Base-by-base conservation (phyloP, 2,797 vertebrate species). In the Gila robusta region DNA sequence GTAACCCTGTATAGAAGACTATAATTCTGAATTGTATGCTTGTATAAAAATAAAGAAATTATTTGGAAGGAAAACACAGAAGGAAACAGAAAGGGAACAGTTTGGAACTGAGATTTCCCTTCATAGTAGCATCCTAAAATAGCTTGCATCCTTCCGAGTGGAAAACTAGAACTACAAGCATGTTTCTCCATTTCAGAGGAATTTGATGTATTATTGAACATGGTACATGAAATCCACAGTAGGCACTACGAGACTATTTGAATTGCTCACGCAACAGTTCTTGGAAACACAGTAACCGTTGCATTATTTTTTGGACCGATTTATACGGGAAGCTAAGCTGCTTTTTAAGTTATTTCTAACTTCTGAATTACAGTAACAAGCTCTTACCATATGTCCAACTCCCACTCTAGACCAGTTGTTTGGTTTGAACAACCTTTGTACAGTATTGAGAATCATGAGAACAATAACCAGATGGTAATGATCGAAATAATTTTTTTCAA, bases 91-190 rank as follows among this genome's bases (percentile, higher is more conserved):
- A 35, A 35, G 35, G 35, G 19, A 70, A 49, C 72, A 39, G 56
- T 62, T 44, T 70, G 49, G 44, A 71, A 32, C 32, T 73, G 35
- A 73, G 23, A 73, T 82, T 74, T 86, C 71, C 32, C 73, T 23
- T 77, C n/a, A n/a, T n/a, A 81, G 44, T 52, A 47, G 54, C 71
- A 37, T 49, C 39, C 84, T 82, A 84, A 86, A 82, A 80, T 81
- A 88, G 74, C 78, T 73, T 35, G 70, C 9, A 1, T 41, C 16
- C 59, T 84, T 82, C 66, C 37, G 21, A 82, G 54, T 66, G 66
- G 37, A 59, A 80, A 71, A 84, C 80, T 59, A 87, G 85, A 81
- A 78, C 52, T 78, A 28, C 71, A 85, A 77, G 37, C 52, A 70
- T 79, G 37, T 85, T 64, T 70, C 16, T 81, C 41, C 39, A 44